These are phyloP conservation scores for Diplolepis rosae DNA, from an alignment of 2,888 invertebrate species.

Conservation along the genomic window DNA sequence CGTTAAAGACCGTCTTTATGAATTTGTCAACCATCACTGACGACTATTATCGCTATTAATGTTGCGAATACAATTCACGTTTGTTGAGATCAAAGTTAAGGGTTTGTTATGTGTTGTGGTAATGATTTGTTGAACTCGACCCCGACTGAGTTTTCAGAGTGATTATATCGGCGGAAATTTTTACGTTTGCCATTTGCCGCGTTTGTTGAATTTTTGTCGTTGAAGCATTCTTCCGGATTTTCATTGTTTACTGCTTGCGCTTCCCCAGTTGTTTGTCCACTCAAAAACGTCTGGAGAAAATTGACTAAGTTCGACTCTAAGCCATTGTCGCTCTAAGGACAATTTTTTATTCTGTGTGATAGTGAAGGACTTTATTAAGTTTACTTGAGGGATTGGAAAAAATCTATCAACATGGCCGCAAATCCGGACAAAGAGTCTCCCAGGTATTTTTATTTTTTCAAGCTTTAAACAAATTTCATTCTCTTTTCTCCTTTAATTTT, in stretches of 20 bases:
- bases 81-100: constrained; percentile 4
- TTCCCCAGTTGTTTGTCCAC: neutral
- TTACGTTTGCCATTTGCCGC: neutral
- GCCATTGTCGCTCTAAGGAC: too few species aligned
- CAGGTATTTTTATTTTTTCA: constrained; percentile 58
- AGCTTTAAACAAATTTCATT: too few species aligned
- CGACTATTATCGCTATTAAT: neutral
- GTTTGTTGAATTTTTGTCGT: constrained; percentile 18
- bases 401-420: constrained; percentile 61
- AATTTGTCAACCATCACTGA: neutral
- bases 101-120: neutral
- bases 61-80: neutral
- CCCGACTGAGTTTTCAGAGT: neutral
- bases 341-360: neutral
- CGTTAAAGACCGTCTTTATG: neutral
- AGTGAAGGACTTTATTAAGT: neutral
- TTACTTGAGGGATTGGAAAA: constrained; percentile 12
- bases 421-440: constrained; percentile 70
- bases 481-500: too few species aligned
- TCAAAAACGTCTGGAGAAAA: neutral
- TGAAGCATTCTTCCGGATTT: constrained; percentile 5
- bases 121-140: constrained; percentile 21
- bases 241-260: neutral
- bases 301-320: neutral
- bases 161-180: constrained; percentile 5